phyloP scores from a whole-genome alignment of 2,888 invertebrate species.

The Euplagia quadripunctaria region DNA sequence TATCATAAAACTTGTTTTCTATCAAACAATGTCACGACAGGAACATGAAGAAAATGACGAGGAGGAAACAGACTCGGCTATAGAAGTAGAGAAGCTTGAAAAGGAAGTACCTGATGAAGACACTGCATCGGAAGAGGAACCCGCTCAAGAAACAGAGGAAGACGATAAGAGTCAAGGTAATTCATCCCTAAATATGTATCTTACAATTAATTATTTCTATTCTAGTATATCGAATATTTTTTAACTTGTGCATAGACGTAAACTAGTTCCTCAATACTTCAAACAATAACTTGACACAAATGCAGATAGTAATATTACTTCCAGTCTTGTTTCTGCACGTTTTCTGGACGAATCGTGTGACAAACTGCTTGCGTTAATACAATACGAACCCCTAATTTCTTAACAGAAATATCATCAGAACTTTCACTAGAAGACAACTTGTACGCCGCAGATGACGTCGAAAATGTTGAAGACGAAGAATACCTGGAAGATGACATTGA shows the following conservation, averaged over 20 bases:
- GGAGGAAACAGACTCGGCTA: conserved; percentile 67
- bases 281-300: neutral
- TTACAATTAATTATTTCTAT: neutral
- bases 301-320: neutral
- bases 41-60: conserved; percentile 71
- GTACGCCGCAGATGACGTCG: conserved; percentile 30
- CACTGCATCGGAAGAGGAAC: conserved; percentile 61
- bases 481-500: conserved; percentile 68
- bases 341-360: neutral
- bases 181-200: neutral
- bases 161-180: conserved; percentile 20
- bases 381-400: neutral
- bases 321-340: neutral
- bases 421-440: conserved; percentile 55
- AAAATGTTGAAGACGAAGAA: conserved; percentile 60
- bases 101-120: conserved; percentile 73
- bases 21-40: conserved; percentile 39
- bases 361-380: neutral
- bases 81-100: conserved; percentile 81
- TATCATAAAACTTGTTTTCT: neutral
- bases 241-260: neutral
- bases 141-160: conserved; percentile 34
- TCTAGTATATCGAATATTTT: neutral
- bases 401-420: conserved; percentile 55
- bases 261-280: neutral